Conservation (phyloP, 2,797 vertebrate genomes). For the Darevskia nairensis region DNA sequence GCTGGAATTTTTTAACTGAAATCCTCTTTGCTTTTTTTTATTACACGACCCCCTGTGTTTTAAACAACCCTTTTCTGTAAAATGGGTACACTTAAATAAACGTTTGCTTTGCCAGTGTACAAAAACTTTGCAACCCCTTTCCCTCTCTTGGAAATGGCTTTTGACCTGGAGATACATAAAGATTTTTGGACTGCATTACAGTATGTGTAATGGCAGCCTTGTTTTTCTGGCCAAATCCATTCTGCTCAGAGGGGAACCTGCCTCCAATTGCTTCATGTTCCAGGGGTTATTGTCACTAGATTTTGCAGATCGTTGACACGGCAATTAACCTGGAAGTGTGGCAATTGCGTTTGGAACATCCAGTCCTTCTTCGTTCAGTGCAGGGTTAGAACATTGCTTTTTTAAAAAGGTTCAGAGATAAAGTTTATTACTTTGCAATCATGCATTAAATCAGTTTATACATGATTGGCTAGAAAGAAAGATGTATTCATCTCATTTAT, state of each 20-base stretch:
- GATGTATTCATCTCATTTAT: background rate
- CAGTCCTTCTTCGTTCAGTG: too few species aligned
- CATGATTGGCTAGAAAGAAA: too few species aligned
- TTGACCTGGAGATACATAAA: background rate
- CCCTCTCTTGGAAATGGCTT: background rate
- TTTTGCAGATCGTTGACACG: too few species aligned
- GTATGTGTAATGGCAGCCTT: background rate
- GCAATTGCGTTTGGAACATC: too few species aligned
- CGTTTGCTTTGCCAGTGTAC: background rate
- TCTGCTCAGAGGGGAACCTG: too few species aligned
- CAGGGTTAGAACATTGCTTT: too few species aligned
- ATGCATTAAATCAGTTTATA: too few species aligned
- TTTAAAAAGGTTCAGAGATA: too few species aligned
- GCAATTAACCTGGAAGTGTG: too few species aligned
- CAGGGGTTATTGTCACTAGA: too few species aligned
- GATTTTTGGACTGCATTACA: background rate
- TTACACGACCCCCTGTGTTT: background rate
- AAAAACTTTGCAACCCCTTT: background rate
- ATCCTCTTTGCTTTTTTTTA: background rate
- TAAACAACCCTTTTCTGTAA: background rate
- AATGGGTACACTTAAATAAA: background rate
- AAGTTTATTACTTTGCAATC: too few species aligned
- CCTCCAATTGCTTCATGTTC: too few species aligned
- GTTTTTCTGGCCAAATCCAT: background rate
- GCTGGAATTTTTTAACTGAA: background rate